A percentile compares a stretch with the other conserved stretches of the same genome.
Conservation (phyloP, 2,113 vertebrate species). For the Lampris incognitus region DNA sequence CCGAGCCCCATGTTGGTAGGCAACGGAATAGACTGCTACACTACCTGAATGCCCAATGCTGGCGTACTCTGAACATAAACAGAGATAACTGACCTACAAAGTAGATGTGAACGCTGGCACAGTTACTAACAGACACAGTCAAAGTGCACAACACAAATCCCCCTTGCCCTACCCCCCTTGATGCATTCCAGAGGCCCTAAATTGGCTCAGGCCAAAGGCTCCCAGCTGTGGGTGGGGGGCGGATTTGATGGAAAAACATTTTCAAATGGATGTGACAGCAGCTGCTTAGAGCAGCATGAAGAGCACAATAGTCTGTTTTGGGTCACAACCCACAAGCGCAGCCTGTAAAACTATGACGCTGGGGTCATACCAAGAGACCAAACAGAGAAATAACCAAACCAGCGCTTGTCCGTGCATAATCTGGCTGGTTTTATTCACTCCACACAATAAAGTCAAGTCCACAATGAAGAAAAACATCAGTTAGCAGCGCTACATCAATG, state of each 20-base stretch:
- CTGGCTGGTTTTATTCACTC: neutral
- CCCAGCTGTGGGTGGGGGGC: conserved; percentile 35
- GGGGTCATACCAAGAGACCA: conserved; percentile 13
- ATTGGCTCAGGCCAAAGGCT: conserved; percentile 33
- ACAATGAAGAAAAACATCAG: no score
- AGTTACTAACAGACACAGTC: conserved; percentile 9
- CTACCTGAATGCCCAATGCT: neutral
- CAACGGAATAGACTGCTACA: no score
- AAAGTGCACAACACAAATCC: neutral
- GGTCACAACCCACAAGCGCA: conserved; percentile 17
- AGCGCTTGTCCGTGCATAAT: neutral
- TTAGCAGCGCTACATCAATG: no score
- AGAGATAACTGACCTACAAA: neutral
- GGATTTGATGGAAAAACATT: conserved; percentile 27
- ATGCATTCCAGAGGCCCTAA: conserved; percentile 25
- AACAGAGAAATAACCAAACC: conserved; percentile 31
- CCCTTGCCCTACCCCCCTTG: conserved; percentile 2
- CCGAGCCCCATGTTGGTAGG: no score
- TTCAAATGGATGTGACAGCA: conserved; percentile 29
- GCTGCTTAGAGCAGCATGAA: conserved; percentile 39
- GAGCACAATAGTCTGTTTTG: conserved; percentile 20
- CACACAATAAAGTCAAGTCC: no score
- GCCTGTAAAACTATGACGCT: conserved; percentile 20
- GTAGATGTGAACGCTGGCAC: neutral
- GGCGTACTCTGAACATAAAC: neutral